These are phyloP conservation scores for Drosophila lini DNA, from an alignment of 1,140 invertebrate species.

Conservation along the genomic window DNA sequence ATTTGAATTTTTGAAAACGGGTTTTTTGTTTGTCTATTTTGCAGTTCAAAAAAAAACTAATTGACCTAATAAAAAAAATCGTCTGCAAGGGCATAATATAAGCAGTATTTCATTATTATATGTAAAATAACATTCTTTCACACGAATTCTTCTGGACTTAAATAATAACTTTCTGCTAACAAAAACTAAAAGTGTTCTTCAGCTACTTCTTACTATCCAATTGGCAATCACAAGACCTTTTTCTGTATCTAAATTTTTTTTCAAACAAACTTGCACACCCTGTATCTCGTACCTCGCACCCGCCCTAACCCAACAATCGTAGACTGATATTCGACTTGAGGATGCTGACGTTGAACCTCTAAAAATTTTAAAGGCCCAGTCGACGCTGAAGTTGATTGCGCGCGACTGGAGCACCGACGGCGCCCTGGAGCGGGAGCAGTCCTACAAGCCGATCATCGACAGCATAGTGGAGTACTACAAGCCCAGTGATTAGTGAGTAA, in stretches of 20 bases:
- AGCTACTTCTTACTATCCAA: slow-evolving; percentile 11
- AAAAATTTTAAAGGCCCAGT: slow-evolving; percentile 90
- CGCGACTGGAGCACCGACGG: slow-evolving; percentile 97
- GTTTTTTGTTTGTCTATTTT: no score
- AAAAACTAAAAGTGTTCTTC: neutral
- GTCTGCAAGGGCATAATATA: no score
- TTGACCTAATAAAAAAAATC: no score
- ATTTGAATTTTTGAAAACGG: no score
- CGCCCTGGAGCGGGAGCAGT: slow-evolving; percentile 91
- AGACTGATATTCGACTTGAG: slow-evolving; percentile 62
- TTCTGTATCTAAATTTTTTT: slow-evolving; percentile 25
- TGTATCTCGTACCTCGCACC: slow-evolving; percentile 8
- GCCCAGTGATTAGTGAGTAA: slow-evolving; percentile 83
- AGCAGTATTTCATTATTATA: neutral
- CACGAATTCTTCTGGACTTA: neutral
- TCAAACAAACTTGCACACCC: slow-evolving; percentile 17
- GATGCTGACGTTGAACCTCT: slow-evolving; percentile 80
- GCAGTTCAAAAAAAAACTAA: no score
- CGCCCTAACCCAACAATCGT: slow-evolving; percentile 25
- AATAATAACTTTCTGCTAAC: neutral
- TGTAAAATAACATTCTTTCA: neutral
- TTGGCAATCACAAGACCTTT: slow-evolving; percentile 9
- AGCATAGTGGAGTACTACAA: slow-evolving; percentile 92
- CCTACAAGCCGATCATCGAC: slow-evolving; percentile 95
- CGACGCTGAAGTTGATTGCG: slow-evolving; percentile 97